These are phyloP conservation scores for Pogonocichla stellata DNA, from an alignment of 2,113 vertebrate species.

Conservation along the genomic window DNA sequence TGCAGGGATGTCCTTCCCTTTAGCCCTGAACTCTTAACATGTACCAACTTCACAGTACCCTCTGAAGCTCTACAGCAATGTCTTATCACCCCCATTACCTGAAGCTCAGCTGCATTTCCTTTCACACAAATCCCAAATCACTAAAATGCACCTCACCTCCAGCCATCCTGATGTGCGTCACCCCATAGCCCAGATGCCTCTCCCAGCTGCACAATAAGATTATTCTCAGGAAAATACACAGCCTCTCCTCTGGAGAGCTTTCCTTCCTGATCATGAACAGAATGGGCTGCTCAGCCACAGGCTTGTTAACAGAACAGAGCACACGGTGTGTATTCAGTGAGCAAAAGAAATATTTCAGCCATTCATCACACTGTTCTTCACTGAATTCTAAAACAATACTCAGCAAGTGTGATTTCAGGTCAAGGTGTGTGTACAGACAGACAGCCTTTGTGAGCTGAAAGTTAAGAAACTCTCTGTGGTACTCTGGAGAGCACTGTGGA, in stretches of 20 bases:
- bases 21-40: neutral
- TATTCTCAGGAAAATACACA: neutral
- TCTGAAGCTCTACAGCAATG: neutral
- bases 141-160: neutral
- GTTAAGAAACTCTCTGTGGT: neutral
- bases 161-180: accelerated
- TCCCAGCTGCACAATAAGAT: neutral
- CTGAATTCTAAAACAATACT: neutral
- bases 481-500: neutral
- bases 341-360: neutral
- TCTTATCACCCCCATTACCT: neutral
- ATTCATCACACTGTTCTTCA: neutral
- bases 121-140: neutral
- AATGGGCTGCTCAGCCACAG: neutral
- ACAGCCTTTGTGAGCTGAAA: neutral
- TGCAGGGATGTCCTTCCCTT: neutral
- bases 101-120: neutral
- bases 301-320: neutral
- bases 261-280: neutral
- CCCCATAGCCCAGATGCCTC: neutral
- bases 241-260: neutral
- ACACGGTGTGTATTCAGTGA: neutral
- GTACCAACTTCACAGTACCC: neutral
- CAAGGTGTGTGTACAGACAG: neutral
- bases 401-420: neutral